phyloP scores from a whole-genome alignment of 1,140 invertebrate species.

The Drosophila bifasciata region DNA sequence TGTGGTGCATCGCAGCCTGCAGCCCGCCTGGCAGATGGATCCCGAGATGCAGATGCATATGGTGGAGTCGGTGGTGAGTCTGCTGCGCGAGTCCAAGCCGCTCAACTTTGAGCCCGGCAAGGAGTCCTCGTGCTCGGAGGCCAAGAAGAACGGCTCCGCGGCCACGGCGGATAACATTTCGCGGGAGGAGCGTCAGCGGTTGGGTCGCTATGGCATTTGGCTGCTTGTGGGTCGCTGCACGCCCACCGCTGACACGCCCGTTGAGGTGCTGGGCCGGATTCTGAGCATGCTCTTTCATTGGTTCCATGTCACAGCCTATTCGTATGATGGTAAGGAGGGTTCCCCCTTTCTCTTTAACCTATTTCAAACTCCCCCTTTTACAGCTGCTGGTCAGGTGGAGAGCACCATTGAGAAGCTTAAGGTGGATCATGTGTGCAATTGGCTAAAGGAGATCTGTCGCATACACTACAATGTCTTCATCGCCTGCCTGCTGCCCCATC shows the following conservation, averaged over 20 bases:
- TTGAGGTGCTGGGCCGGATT: constrained; percentile 95
- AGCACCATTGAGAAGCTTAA: constrained; percentile 96
- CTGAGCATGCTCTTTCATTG: constrained; percentile 99
- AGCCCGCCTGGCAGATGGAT: constrained; percentile 94
- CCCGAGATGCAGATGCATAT: constrained; percentile 96
- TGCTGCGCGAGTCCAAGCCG: constrained; percentile 92
- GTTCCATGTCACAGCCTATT: constrained; percentile 98
- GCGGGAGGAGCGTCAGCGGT: constrained; percentile 92
- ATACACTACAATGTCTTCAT: constrained; percentile 94
- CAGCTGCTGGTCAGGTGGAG: constrained; percentile 88
- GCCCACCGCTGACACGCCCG: constrained; percentile 92
- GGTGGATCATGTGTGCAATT: constrained; percentile 95
- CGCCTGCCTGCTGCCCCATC: constrained; percentile 93
- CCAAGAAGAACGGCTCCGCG: constrained; percentile 70
- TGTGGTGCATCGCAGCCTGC: constrained; percentile 93
- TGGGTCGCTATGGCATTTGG: constrained; percentile 98
- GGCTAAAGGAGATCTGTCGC: constrained; percentile 94
- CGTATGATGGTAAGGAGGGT: constrained; percentile 93
- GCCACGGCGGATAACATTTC: constrained; percentile 86
- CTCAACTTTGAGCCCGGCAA: constrained; percentile 87
- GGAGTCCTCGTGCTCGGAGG: constrained; percentile 54
- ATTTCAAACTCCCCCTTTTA: not conserved
- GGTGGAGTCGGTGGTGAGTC: constrained; percentile 97
- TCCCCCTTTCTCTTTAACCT: too few relatives aligned
- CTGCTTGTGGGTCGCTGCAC: constrained; percentile 96